Evolutionary conservation across 2,113 vertebrate species (phyloP), one percentile per base, ranked within the genome.

Genomic region (Okapia johnstoni): DNA sequence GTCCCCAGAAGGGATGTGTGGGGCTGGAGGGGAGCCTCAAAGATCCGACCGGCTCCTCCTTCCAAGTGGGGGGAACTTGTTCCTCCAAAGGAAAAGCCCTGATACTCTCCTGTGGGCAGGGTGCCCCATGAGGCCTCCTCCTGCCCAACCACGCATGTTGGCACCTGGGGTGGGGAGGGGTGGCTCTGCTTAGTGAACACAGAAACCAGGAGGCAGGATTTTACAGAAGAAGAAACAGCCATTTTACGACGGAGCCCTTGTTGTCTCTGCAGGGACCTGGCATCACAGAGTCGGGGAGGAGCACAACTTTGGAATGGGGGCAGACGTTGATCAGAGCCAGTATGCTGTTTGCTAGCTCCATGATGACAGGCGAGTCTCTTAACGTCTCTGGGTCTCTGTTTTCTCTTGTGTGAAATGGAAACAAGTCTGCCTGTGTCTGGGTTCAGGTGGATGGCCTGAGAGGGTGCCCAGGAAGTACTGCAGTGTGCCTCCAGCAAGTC

Each of bases 201-300:
- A 52, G n/a, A 94, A 94, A 28, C 55, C 91, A 92, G 33, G 80
- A 84, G 79, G 11, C 85, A 12, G 60, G 33, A n/a, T 48, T 28
- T 60, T 54, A 52, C 57, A 48, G 55, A 52, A 73, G 48, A 91
- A 54, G 73, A 92, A 88, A 77, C 76, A 90, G 52, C 70, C 50
- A 77, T 8, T 58, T 60, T 14, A 52, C 6, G 7, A 80, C 12
- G 30, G 43, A 36, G 86, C 55, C 52, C 55, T 50, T 55, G 0
- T 10, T 5, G 4, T 28, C 66, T 73, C n/a, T 43, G 19, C 40
- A 40, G 77, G 52, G 43, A 89, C 76, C 73, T 9, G 0, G 57
- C 12, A 9, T 52, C 55, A 28, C 6, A 40, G 21, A 55, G n/a
- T 7, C 17, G 7, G 52, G 66, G n/a, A 79, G 61, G 70, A 46